Percentiles rank a stretch among this genome's conserved stretches.
Conservation (phyloP, 1,140 invertebrate genomes). For the Scaptodrosophila lebanonensis region DNA sequence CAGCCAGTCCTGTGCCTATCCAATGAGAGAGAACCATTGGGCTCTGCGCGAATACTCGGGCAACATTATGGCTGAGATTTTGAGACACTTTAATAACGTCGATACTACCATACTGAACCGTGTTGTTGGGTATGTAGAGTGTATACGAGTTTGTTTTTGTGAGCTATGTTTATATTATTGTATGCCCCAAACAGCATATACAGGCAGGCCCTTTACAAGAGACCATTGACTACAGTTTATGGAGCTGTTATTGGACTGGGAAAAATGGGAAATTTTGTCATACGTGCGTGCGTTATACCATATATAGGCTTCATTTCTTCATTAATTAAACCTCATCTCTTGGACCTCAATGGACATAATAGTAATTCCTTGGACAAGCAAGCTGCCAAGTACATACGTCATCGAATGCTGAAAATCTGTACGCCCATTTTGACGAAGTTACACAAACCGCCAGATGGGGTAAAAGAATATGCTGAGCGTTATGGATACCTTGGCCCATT, state of each 20-base stretch:
- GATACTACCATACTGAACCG: slow-evolving; percentile 16
- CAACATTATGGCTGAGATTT: slow-evolving; percentile 27
- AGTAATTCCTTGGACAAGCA: not conserved
- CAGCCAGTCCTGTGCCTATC: not conserved
- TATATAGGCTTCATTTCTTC: slow-evolving; percentile 14
- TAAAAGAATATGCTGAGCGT: not conserved
- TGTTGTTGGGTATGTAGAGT: slow-evolving; percentile 26
- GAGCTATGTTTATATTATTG: not conserved
- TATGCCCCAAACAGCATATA: too few relatives aligned
- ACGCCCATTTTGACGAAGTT: slow-evolving; percentile 21
- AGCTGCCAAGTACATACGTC: slow-evolving; percentile 27
- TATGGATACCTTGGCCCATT: slow-evolving; percentile 28
- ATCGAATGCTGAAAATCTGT: slow-evolving; percentile 37
- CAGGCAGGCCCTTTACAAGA: slow-evolving; percentile 3
- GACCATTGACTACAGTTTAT: slow-evolving; percentile 27
- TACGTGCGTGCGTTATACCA: slow-evolving; percentile 25
- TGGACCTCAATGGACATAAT: not conserved
- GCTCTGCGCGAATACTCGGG: slow-evolving; percentile 32
- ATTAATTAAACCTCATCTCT: slow-evolving; percentile 14
- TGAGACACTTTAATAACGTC: slow-evolving; percentile 1
- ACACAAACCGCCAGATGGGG: slow-evolving; percentile 4
- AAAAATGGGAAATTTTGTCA: slow-evolving; percentile 27
- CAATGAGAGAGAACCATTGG: slow-evolving; percentile 23
- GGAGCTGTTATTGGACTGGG: slow-evolving; percentile 34
- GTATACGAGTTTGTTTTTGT: not conserved